Evolutionary conservation across 2,888 invertebrate genomes (phyloP).

Genomic region (Aspidiotus rigidus): DNA sequence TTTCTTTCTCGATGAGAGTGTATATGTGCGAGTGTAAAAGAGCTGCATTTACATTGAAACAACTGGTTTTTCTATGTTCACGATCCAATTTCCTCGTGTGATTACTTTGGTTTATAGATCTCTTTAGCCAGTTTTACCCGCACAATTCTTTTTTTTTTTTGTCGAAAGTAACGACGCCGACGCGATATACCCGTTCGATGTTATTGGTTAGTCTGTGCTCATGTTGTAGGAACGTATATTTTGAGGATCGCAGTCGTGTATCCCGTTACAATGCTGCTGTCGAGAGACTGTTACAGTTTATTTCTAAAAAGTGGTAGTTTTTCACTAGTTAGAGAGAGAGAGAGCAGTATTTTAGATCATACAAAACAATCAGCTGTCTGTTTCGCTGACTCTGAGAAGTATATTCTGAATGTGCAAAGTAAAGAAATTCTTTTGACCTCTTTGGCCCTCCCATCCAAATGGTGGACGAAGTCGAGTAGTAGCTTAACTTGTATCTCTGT

Average conservation of each 20-base stretch:
- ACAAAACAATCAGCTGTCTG: too few species aligned
- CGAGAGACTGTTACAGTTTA: neutral
- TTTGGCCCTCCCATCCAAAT: too few species aligned
- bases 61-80: constrained; percentile 30
- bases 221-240: neutral
- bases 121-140: constrained; percentile 8
- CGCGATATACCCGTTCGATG: too few species aligned
- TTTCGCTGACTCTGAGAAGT: too few species aligned
- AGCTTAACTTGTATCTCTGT: too few species aligned
- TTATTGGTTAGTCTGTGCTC: too few species aligned
- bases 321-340: too few species aligned
- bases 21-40: constrained; percentile 12
- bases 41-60: constrained; percentile 14
- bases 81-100: constrained; percentile 25
- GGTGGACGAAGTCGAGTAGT: too few species aligned
- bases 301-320: neutral
- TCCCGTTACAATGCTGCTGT: neutral
- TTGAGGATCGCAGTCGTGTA: neutral
- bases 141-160: neutral
- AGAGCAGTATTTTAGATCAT: too few species aligned
- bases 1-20: constrained; percentile 8
- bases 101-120: constrained; percentile 10
- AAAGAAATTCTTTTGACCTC: too few species aligned
- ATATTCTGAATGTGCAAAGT: too few species aligned
- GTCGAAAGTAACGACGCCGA: neutral